Conservation (phyloP, 2,797 vertebrate genomes). For the Arrhamphus sclerolepis region DNA sequence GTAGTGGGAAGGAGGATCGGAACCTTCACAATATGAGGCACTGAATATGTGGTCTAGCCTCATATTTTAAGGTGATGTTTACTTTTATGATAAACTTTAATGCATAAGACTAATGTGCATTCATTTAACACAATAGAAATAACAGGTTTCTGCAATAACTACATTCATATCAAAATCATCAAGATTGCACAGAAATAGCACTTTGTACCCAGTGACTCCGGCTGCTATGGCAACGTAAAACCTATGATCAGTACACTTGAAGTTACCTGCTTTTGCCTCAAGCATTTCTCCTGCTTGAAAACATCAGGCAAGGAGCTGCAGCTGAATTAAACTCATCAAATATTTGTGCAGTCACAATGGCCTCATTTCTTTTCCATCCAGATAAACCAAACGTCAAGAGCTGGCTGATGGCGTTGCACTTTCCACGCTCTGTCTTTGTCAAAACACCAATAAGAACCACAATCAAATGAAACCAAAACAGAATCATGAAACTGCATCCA, state of each 20-base stretch:
- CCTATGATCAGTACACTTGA: constrained; percentile 4
- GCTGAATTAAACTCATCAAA: neutral
- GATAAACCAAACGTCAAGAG: neutral
- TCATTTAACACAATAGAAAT: neutral
- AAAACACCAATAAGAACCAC: constrained; percentile 9
- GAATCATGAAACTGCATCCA: neutral
- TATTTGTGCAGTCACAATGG: neutral
- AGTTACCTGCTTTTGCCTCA: neutral
- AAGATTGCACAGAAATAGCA: neutral
- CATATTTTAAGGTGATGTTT: no score
- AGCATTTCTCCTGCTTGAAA: neutral
- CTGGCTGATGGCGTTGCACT: neutral
- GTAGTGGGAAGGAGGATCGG: no score
- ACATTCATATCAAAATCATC: neutral
- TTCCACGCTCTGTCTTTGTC: neutral
- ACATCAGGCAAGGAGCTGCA: constrained; percentile 1
- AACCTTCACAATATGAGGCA: no score
- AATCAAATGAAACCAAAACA: constrained; percentile 1
- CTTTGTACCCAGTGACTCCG: constrained; percentile 1
- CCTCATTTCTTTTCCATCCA: neutral
- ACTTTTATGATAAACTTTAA: no score
- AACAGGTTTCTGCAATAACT: neutral
- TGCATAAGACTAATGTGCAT: neutral
- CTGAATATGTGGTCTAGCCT: no score
- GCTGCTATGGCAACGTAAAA: constrained; percentile 11